These are phyloP conservation scores for Pteruthius melanotis DNA, from an alignment of 2,113 vertebrate genomes.

Conservation along the genomic window DNA sequence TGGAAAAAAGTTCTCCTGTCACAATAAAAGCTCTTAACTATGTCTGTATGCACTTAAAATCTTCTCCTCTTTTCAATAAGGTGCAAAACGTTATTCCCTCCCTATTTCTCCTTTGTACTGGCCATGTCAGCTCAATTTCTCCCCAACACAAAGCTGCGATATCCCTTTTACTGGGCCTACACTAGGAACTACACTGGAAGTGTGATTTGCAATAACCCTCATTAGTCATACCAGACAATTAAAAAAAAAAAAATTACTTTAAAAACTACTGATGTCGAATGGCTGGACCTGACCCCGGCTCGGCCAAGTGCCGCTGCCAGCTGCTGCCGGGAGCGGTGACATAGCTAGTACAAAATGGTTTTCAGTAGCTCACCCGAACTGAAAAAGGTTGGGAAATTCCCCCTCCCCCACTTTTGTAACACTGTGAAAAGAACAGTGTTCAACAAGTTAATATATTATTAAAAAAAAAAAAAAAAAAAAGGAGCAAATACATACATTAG, in stretches of 20 bases:
- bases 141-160: slow-evolving; percentile 70
- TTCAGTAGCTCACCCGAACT: slow-evolving; percentile 56
- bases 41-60: slow-evolving; percentile 84
- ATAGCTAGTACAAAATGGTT: slow-evolving; percentile 60
- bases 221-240: background rate
- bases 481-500: slow-evolving; percentile 46
- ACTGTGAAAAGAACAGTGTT: slow-evolving; percentile 18
- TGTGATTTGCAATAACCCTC: slow-evolving; percentile 48
- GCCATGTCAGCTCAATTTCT: slow-evolving; percentile 73
- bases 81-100: slow-evolving; percentile 87
- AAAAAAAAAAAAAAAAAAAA: background rate
- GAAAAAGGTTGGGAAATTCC: slow-evolving; percentile 39
- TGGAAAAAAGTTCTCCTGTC: slow-evolving; percentile 88
- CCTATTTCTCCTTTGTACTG: slow-evolving; percentile 81
- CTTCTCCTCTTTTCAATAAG: slow-evolving; percentile 84
- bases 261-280: slow-evolving; percentile 10
- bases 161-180: slow-evolving; percentile 72
- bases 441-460: slow-evolving; percentile 49
- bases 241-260: background rate
- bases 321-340: slow-evolving; percentile 40
- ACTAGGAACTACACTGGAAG: slow-evolving; percentile 61
- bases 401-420: background rate
- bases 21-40: slow-evolving; percentile 88
- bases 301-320: background rate
- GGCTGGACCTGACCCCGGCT: background rate